Evolutionary conservation across 2,888 invertebrate genomes (phyloP).

Genomic region (Eucriotettix oculatus): DNA sequence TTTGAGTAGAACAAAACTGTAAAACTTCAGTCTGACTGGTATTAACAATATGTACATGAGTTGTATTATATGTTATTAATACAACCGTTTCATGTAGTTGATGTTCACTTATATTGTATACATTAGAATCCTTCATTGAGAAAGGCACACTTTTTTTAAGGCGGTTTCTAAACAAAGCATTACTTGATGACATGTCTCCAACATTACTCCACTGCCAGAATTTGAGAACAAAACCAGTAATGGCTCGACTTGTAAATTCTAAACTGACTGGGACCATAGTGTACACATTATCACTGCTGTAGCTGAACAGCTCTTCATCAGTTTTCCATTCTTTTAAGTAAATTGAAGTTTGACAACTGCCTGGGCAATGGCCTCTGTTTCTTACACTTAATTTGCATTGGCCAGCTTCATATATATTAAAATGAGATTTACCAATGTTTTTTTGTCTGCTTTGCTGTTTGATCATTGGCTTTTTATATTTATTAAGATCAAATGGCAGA

Average conservation of each 20-base stretch:
- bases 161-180: neutral
- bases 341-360: neutral
- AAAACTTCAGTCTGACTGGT: constrained; percentile 61
- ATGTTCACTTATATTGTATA: constrained; percentile 2
- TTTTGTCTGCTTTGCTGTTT: neutral
- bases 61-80: constrained; percentile 60
- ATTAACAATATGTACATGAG: constrained; percentile 56
- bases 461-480: neutral
- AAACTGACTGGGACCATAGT: constrained; percentile 57
- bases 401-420: neutral
- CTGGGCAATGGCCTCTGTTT: constrained; percentile 53
- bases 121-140: neutral
- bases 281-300: constrained; percentile 44
- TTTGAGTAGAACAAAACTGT: constrained; percentile 43
- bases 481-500: neutral
- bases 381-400: constrained; percentile 43
- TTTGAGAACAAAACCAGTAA: constrained; percentile 62
- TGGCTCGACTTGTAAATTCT: constrained; percentile 34
- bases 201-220: constrained; percentile 54
- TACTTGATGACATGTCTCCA: neutral
- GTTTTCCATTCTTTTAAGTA: too few species aligned
- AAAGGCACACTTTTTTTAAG: neutral
- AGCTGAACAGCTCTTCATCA: constrained; percentile 23
- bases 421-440: neutral
- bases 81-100: constrained; percentile 49